phyloP scores from a whole-genome alignment of 2,113 vertebrate species.

The Psilopsiagon aymara region DNA sequence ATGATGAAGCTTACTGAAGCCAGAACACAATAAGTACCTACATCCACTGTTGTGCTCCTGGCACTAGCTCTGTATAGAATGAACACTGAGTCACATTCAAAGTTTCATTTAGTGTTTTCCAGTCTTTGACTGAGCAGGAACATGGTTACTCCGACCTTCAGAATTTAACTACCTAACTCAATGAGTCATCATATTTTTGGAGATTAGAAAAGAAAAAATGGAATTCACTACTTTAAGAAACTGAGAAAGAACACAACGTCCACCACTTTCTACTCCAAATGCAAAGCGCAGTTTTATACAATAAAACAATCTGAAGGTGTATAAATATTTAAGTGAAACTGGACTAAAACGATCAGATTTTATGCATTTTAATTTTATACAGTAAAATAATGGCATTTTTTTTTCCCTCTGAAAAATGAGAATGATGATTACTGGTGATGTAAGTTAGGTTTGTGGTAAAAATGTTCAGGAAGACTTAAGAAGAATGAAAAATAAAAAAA shows the following conservation, averaged over 20 bases:
- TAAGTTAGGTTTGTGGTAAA: not conserved
- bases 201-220: not conserved
- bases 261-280: not conserved
- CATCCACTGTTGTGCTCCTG: not conserved
- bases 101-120: not conserved
- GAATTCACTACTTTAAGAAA: not conserved
- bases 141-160: slow-evolving; percentile 14
- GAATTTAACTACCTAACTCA: not conserved
- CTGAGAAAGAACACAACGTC: not conserved
- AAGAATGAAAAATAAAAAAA: not conserved
- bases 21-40: not conserved
- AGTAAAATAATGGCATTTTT: not conserved
- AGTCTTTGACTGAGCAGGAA: not conserved
- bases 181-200: not conserved
- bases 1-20: slow-evolving; percentile 22
- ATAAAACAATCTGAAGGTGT: not conserved
- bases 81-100: not conserved
- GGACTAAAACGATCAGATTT: not conserved
- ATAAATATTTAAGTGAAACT: not conserved
- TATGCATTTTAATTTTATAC: not conserved
- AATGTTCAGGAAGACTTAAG: not conserved
- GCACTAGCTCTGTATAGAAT: not conserved
- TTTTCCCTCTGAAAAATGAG: not conserved
- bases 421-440: not conserved
- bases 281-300: not conserved